Evolutionary conservation across 1,140 invertebrate genomes (phyloP), one percentile per base, ranked within the genome.

Genomic region (Cylas formicarius): DNA sequence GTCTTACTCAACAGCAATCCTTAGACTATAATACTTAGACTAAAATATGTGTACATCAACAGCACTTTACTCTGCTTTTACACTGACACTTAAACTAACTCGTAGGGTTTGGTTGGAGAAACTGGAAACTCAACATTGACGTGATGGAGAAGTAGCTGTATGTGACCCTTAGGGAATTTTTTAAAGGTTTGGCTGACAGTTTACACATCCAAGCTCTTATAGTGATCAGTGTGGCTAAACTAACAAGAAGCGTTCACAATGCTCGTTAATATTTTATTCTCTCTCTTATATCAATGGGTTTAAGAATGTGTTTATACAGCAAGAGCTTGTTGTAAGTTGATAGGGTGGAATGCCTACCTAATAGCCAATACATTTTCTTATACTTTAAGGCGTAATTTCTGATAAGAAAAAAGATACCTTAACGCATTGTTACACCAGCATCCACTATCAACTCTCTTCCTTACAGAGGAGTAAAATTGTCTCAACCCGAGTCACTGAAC

Each of bases 261-360:
- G 8, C 39, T 43, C 9, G 57, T 34, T 3, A 63, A 37, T 21
- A 47, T 44, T 52, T 60, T 57, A 26, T 56, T 60, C 44, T 59
- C 2, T 10, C 53, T 36, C 55, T 57, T 8, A 43, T 51, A 59
- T 53, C 56, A 2, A 57, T 39, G 21, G 50, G 54, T 47, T 56
- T 59, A 0, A 61, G 9, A 13, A 58, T 43, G 18, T 31, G n/a
- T 48, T 59, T 60, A 18, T 59, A 63, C 5, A 60, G 11, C n/a
- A 55, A 17, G 3, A 57, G 11, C 42, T 60, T 63, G 23, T 57
- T 58, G 7, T 48, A 21, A 3, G 48, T 18, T 17, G 48, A 50
- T 4, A 63, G 7, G 17, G 48, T 28, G 2, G 33, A 9, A n/a
- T 35, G 14, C 22, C 11, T 35, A 16, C 35, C 35, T 0, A 38